Evolutionary conservation across 2,797 vertebrate genomes (phyloP).

Genomic region (Sebastes trivittatus): DNA sequence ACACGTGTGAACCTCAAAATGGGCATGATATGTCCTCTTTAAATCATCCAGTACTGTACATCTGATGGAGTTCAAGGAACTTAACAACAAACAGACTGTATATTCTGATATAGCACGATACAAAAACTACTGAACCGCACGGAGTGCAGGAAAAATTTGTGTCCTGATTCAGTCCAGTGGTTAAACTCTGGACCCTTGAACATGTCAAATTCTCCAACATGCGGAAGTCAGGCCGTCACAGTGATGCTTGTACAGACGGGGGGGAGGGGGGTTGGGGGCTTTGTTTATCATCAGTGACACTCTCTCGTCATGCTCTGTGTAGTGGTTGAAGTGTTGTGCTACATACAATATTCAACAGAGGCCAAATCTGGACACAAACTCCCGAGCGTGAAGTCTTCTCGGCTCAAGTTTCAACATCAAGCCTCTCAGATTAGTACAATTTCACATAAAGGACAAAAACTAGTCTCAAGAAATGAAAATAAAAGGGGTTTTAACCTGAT

Average conservation of each 20-base stretch:
- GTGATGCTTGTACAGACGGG: not conserved
- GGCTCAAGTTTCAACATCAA: not conserved
- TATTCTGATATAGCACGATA: not conserved
- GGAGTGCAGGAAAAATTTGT: not conserved
- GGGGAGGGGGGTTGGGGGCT: not conserved
- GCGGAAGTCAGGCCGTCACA: not conserved
- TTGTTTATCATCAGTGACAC: constrained; percentile 30
- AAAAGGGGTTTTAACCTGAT: not conserved
- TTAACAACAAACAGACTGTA: not conserved
- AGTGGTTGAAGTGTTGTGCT: not conserved
- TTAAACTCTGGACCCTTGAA: constrained; percentile 19
- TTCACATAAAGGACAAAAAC: not conserved
- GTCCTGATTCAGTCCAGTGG: not conserved
- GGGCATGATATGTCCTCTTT: not conserved
- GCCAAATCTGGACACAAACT: constrained; percentile 17
- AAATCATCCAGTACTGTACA: not conserved
- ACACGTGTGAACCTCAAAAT: not conserved
- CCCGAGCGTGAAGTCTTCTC: not conserved
- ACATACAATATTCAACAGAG: not conserved
- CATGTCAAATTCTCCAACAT: not conserved
- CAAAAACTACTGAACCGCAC: not conserved
- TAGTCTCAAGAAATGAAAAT: not conserved
- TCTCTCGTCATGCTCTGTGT: not conserved
- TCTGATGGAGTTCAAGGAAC: not conserved
- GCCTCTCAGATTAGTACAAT: not conserved